These are phyloP conservation scores for Anagyrus pseudococci DNA, from an alignment of 2,888 invertebrate species.

Conservation along the genomic window DNA sequence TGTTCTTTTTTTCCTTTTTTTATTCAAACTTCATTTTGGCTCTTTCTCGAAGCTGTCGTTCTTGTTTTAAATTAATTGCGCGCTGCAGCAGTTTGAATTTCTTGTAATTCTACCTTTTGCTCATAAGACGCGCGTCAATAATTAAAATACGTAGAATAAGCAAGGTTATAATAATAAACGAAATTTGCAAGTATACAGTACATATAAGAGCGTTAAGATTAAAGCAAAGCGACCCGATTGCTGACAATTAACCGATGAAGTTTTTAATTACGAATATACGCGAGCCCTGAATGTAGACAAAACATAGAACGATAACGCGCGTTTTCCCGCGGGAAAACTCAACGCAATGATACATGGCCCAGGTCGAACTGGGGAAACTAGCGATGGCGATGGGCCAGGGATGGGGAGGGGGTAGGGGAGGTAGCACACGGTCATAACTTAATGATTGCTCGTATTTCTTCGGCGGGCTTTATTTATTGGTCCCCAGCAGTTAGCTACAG, in stretches of 20 bases:
- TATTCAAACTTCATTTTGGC: no score
- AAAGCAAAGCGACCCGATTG: conserved; percentile 17
- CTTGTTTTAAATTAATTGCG: no score
- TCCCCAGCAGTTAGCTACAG: conserved; percentile 37
- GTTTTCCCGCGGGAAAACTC: conserved; percentile 43
- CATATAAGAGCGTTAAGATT: no score
- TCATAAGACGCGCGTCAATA: no score
- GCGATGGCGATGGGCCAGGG: not conserved
- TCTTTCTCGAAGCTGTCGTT: no score
- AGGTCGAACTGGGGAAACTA: not conserved
- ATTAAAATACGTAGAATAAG: no score
- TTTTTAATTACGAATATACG: conserved; percentile 23
- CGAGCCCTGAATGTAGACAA: conserved; percentile 25
- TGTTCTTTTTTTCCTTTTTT: no score
- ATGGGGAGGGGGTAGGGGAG: conserved; percentile 36
- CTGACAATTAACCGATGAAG: conserved; percentile 6
- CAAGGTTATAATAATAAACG: no score
- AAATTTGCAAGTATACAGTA: no score
- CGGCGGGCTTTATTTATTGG: conserved; percentile 43
- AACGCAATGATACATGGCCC: conserved; percentile 41
- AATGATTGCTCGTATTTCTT: conserved; percentile 47
- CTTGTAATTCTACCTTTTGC: no score
- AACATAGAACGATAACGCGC: conserved; percentile 2
- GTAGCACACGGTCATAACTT: conserved; percentile 44
- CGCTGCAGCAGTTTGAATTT: no score